These are phyloP conservation scores for Flexamia atlantica DNA, from an alignment of 2,888 invertebrate species.

Conservation along the genomic window DNA sequence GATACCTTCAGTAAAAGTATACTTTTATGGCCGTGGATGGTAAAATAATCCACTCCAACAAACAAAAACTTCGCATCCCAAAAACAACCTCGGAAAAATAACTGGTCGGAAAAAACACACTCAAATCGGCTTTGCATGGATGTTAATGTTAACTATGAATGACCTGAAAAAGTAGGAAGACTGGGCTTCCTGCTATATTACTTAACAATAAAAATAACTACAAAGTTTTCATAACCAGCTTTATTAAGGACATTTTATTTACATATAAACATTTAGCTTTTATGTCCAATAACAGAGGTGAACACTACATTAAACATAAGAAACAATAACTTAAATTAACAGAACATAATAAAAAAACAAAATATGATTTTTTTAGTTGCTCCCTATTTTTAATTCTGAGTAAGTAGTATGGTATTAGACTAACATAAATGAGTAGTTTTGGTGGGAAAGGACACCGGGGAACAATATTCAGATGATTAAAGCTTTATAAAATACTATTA, in stretches of 20 bases:
- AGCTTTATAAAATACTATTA: not conserved
- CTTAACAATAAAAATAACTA: too few species aligned
- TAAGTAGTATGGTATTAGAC: not conserved
- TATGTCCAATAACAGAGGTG: conserved; percentile 35
- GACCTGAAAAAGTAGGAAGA: too few species aligned
- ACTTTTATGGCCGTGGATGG: too few species aligned
- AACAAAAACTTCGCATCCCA: too few species aligned
- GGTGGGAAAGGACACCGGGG: not conserved
- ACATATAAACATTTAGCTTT: conserved; percentile 52
- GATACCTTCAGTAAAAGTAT: too few species aligned
- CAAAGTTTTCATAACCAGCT: conserved; percentile 31
- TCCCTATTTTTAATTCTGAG: not conserved
- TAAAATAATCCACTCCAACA: too few species aligned
- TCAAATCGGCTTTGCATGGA: too few species aligned
- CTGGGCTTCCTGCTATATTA: too few species aligned
- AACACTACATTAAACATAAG: conserved; percentile 4
- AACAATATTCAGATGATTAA: not conserved
- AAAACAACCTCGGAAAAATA: too few species aligned
- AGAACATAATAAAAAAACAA: not conserved
- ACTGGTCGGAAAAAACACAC: too few species aligned
- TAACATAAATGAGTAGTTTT: not conserved
- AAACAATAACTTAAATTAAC: conserved; percentile 11
- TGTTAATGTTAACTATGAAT: too few species aligned
- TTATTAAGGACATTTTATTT: conserved; percentile 57
- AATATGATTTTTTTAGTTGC: not conserved